Percentiles rank a stretch among this genome's conserved stretches.
These are phyloP conservation scores for Dascillus cervinus DNA, from an alignment of 2,888 invertebrate species.

Conservation along the genomic window DNA sequence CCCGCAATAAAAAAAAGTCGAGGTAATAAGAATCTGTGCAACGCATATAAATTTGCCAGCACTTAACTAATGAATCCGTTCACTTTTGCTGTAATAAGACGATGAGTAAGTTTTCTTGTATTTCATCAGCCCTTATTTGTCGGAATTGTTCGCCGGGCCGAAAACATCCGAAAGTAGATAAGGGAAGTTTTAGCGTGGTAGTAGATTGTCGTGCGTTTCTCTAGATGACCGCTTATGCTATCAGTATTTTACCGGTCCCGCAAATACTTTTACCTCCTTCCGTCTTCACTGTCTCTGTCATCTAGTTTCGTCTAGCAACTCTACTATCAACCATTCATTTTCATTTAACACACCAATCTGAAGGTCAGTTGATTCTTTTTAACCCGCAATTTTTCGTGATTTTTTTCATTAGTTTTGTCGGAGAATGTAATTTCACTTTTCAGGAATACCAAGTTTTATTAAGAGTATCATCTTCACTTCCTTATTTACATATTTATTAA, in stretches of 20 bases:
- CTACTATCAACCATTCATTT: conserved; percentile 3
- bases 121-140: conserved; percentile 9
- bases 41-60: too few relatives aligned
- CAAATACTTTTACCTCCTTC: conserved; percentile 6
- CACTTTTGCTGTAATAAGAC: conserved; percentile 14
- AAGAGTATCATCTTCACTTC: too few relatives aligned
- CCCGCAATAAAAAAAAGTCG: too few relatives aligned
- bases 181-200: conserved; percentile 3
- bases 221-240: conserved; percentile 7
- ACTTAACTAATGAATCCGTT: conserved; percentile 25
- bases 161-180: conserved; percentile 4
- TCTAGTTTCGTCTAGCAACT: conserved; percentile 1
- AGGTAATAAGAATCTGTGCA: too few relatives aligned
- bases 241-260: conserved; percentile 6
- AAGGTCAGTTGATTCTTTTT: too few relatives aligned
- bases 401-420: too few relatives aligned
- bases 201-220: conserved; percentile 7
- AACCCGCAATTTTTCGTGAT: too few relatives aligned
- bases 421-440: too few relatives aligned
- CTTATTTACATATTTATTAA: too few relatives aligned
- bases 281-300: conserved; percentile 5
- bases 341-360: too few relatives aligned
- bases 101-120: conserved; percentile 14
- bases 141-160: too few relatives aligned
- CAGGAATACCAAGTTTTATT: too few relatives aligned